A percentile compares a stretch with the other conserved stretches of the same genome.
Evolutionary conservation across 2,888 invertebrate species (phyloP).

Genomic region (Venusia cambrica): DNA sequence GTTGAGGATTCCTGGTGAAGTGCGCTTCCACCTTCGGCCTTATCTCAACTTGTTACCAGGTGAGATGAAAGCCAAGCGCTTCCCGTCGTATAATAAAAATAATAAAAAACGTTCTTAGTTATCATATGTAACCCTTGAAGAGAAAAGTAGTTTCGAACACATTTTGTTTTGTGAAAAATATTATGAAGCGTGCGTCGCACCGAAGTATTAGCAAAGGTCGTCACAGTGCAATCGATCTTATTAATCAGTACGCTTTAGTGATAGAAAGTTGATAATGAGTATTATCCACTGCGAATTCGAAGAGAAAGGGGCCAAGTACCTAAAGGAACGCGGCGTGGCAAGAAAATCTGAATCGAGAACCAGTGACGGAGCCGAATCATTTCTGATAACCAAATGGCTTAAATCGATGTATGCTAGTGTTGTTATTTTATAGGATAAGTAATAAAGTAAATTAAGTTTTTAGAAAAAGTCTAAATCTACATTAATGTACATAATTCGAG

Average conservation of each 20-base stretch:
- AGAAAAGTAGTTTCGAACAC: too few species aligned
- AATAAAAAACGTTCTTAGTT: too few species aligned
- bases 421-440: conserved; percentile 1
- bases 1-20: too few species aligned
- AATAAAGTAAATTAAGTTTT: too few species aligned
- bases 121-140: too few species aligned
- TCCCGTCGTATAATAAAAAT: too few species aligned
- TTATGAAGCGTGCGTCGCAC: conserved; percentile 49
- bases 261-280: conserved; percentile 66
- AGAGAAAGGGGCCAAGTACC: conserved; percentile 66
- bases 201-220: conserved; percentile 49
- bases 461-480: too few species aligned
- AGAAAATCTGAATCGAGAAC: conserved; percentile 24
- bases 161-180: too few species aligned
- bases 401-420: not conserved
- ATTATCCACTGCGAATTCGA: conserved; percentile 50
- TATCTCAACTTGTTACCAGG: too few species aligned
- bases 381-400: conserved; percentile 2
- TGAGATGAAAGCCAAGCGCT: too few species aligned
- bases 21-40: too few species aligned
- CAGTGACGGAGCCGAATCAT: not conserved
- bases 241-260: conserved; percentile 74
- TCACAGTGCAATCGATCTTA: conserved; percentile 66
- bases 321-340: conserved; percentile 31
- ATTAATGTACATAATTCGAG: too few species aligned